Conservation (phyloP, 2,888 invertebrate genomes). For the Mystacides longicornis region DNA sequence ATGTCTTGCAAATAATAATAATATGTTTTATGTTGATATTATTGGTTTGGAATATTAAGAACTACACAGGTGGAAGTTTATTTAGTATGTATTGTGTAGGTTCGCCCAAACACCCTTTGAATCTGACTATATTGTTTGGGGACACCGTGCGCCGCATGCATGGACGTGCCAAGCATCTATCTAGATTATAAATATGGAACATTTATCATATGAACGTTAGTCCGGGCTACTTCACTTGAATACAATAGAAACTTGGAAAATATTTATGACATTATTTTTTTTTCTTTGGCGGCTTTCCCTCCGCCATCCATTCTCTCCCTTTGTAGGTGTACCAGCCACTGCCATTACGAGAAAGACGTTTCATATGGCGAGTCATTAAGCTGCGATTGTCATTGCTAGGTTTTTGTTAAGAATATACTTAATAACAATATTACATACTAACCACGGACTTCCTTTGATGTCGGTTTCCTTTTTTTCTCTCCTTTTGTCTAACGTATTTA, state of each 20-base stretch:
- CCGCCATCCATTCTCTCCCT: too few relatives aligned
- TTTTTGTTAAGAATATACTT: neutral
- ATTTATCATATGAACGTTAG: conserved; percentile 26
- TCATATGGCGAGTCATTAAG: conserved; percentile 11
- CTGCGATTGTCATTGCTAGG: conserved; percentile 2
- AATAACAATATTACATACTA: conserved; percentile 1
- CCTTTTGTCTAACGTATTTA: too few relatives aligned
- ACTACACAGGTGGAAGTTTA: neutral
- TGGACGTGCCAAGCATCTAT: conserved; percentile 24
- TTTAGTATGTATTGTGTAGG: conserved; percentile 16
- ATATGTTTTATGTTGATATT: too few relatives aligned
- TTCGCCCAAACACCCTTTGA: conserved; percentile 17
- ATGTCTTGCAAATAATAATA: too few relatives aligned
- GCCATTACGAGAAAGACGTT: conserved; percentile 4
- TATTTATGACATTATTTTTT: conserved; percentile 25
- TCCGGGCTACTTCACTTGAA: conserved; percentile 22
- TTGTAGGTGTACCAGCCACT: too few relatives aligned
- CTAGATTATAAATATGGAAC: conserved; percentile 26
- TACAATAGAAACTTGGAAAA: conserved; percentile 24
- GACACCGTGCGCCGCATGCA: conserved; percentile 13
- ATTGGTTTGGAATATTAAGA: too few relatives aligned
- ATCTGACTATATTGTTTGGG: conserved; percentile 19
- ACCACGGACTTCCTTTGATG: too few relatives aligned
- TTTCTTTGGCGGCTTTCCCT: conserved; percentile 20
- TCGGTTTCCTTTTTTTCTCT: conserved; percentile 1